Evolutionary conservation across 2,113 vertebrate genomes (phyloP), one percentile per base, ranked within the genome.

Genomic region (Oryzias melastigma): DNA sequence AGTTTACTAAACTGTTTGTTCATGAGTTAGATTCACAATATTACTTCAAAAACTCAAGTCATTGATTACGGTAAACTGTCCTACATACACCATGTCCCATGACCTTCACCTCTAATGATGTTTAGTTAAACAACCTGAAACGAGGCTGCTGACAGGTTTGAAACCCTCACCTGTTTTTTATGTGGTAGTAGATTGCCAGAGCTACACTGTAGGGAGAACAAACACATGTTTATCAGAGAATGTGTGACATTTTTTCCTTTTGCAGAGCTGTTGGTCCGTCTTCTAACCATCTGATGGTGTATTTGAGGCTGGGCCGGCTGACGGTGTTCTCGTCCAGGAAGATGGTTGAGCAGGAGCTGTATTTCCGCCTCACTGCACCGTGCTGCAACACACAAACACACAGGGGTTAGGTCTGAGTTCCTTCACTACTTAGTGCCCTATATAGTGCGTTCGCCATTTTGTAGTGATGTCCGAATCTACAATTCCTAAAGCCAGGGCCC

Each of bases 271-370:
- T 53, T 20, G 25, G 48, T 16, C 16, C 24, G 1, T 7, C 22
- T 41, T 92, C 90, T 79, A 73, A 98, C 97, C 97, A 96, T 93
- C 98, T 98, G 89, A 98, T 95, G 78, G 95, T 98, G 85, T 96
- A 95, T 86, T 98, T 98, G 91, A 98, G 96, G 92, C 98, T 96
- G 71, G 97, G 97, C 83, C 97, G 96, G 87, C 96, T 98, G 90
- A 97, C 95, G 41, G 96, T 98, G 92, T 95, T 98, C 88, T 98
- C 95, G 49, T 98, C 97, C 47, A 98, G 91, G 88, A 96, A 98
- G 79, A 98, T 98, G 57, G 96, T 98, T 60, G 96, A 98, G 65
- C 95, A 98, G 78, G 96, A 98, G 88, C 94, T 98, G 92, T 95
- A 95, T 27, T 96, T 98, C 76, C 95, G 91, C 75, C 92, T 93